phyloP scores from a whole-genome alignment of 2,888 invertebrate species.

The Watsonalla binaria region DNA sequence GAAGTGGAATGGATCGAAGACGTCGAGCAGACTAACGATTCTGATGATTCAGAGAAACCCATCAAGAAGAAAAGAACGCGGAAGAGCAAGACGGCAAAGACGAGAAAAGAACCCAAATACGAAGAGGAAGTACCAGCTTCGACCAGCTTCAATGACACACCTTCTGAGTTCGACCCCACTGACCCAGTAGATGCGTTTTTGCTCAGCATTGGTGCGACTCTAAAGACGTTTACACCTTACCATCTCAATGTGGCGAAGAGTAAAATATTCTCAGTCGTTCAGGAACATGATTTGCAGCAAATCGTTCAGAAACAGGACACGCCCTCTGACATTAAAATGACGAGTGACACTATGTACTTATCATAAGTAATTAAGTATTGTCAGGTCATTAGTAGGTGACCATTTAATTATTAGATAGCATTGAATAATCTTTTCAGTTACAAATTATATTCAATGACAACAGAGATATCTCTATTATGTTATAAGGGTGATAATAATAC shows the following conservation, averaged over 20 bases:
- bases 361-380: constrained; percentile 5
- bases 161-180: constrained; percentile 44
- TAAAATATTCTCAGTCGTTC: constrained; percentile 67
- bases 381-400: too few species aligned
- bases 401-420: too few species aligned
- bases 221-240: constrained; percentile 65
- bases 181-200: constrained; percentile 67
- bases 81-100: constrained; percentile 24
- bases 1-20: constrained; percentile 29
- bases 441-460: too few species aligned
- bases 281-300: constrained; percentile 68
- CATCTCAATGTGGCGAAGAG: constrained; percentile 68
- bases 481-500: too few species aligned
- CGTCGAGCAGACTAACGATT: constrained; percentile 9
- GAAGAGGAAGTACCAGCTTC: constrained; percentile 27
- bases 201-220: constrained; percentile 59
- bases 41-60: neutral
- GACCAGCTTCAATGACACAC: constrained; percentile 25
- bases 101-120: constrained; percentile 27
- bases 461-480: too few species aligned
- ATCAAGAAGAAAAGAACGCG: constrained; percentile 19
- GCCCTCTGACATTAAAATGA: constrained; percentile 35
- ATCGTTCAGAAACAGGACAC: constrained; percentile 49
- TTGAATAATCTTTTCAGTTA: too few species aligned
- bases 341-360: constrained; percentile 30